phyloP scores from a whole-genome alignment of 2,888 invertebrate genomes.

The Doris montereyensis region DNA sequence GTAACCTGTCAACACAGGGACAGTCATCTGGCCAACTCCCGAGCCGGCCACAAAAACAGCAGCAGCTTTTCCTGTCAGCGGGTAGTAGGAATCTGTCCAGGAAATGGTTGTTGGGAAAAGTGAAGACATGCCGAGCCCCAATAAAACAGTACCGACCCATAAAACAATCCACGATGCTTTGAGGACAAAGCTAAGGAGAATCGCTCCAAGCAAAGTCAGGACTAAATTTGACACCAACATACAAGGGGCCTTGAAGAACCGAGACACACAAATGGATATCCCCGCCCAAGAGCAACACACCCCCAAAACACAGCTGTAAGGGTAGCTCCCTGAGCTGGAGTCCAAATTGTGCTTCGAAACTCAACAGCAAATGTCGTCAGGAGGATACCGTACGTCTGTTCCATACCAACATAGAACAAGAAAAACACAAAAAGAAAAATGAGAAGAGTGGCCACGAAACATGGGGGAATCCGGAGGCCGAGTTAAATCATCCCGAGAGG shows the following conservation, averaged over 20 bases:
- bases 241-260: conserved; percentile 68
- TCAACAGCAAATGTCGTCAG: conserved; percentile 71
- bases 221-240: conserved; percentile 72
- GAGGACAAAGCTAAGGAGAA: conserved; percentile 67
- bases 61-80: conserved; percentile 73
- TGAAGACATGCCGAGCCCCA: conserved; percentile 74
- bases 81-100: conserved; percentile 73
- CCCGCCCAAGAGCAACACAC: conserved; percentile 72
- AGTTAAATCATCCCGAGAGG: conserved; percentile 39
- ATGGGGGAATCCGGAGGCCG: conserved; percentile 32
- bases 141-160: conserved; percentile 71
- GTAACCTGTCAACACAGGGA: conserved; percentile 71
- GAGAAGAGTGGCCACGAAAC: conserved; percentile 63
- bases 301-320: conserved; percentile 74
- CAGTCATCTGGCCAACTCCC: conserved; percentile 73
- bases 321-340: conserved; percentile 68
- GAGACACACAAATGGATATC: conserved; percentile 72
- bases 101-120: conserved; percentile 74
- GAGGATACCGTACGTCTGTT: conserved; percentile 74
- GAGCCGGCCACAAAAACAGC: conserved; percentile 73
- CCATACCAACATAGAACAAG: conserved; percentile 73
- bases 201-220: conserved; percentile 63
- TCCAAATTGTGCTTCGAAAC: conserved; percentile 58
- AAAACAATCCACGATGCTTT: conserved; percentile 59
- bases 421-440: conserved; percentile 71